These are phyloP conservation scores for Ovibos moschatus DNA, from an alignment of 2,113 vertebrate genomes.

Conservation along the genomic window DNA sequence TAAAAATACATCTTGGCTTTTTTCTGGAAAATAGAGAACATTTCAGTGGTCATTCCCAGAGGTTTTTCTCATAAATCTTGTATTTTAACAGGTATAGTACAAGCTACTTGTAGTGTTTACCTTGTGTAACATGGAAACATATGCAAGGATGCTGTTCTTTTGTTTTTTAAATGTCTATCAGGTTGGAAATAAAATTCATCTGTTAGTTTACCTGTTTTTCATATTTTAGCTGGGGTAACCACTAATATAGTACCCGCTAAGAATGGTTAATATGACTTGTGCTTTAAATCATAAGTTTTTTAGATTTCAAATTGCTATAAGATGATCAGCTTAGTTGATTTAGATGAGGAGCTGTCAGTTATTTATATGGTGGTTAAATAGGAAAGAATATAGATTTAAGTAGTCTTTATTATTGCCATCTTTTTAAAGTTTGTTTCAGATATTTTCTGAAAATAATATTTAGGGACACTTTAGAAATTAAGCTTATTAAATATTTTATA, in stretches of 20 bases:
- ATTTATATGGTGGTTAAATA: neutral
- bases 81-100: neutral
- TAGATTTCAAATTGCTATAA: neutral
- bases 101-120: neutral
- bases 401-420: neutral
- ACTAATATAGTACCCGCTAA: neutral
- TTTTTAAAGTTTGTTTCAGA: neutral
- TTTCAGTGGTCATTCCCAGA: neutral
- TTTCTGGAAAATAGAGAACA: conserved; percentile 6
- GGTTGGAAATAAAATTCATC: conserved; percentile 38
- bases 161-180: neutral
- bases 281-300: neutral
- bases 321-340: neutral
- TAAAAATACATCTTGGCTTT: neutral
- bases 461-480: neutral
- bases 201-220: neutral
- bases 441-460: neutral
- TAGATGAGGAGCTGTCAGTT: neutral
- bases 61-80: conserved; percentile 10
- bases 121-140: neutral
- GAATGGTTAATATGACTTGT: neutral
- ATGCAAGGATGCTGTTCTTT: neutral
- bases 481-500: neutral
- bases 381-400: neutral
- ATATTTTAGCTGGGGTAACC: neutral